A percentile compares a stretch with the other conserved stretches of the same genome.
Evolutionary conservation across 2,888 invertebrate genomes (phyloP).

Genomic region (Agrotis puta): DNA sequence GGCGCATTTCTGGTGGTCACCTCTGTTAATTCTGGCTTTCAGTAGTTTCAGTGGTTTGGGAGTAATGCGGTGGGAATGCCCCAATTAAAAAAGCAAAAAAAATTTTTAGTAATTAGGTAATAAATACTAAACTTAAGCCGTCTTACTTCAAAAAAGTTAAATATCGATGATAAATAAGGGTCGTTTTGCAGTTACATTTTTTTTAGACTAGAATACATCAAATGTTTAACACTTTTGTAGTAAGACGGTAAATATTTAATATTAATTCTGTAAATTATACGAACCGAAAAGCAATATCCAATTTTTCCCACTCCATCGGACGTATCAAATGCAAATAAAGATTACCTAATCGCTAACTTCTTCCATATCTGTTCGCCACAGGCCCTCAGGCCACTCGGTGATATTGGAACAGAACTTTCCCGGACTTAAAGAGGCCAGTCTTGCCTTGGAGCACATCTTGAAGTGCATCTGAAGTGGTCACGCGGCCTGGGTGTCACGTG

Average conservation of each 20-base stretch:
- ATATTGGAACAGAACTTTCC: conserved; percentile 50
- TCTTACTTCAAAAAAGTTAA: too few relatives aligned
- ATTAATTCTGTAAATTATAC: not conserved
- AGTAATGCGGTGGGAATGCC: too few relatives aligned
- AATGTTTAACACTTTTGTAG: too few relatives aligned
- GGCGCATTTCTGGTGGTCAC: too few relatives aligned
- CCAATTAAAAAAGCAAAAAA: too few relatives aligned
- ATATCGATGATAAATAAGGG: too few relatives aligned
- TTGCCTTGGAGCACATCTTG: conserved; percentile 43
- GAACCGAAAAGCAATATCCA: not conserved
- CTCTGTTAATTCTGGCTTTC: too few relatives aligned
- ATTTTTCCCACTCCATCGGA: not conserved
- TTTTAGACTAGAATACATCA: too few relatives aligned
- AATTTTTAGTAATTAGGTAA: too few relatives aligned
- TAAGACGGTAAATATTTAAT: not conserved
- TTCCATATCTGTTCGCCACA: conserved; percentile 10
- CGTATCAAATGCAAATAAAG: conserved; percentile 9
- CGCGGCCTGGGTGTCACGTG: conserved; percentile 61
- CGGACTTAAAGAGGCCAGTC: conserved; percentile 46
- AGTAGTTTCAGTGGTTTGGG: too few relatives aligned
- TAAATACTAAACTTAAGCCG: too few relatives aligned
- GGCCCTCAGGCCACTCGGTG: conserved; percentile 21
- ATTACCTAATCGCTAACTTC: conserved; percentile 19
- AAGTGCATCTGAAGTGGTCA: conserved; percentile 66
- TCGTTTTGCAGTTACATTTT: too few relatives aligned